phyloP scores from a whole-genome alignment of 2,113 vertebrate species.

The Chloropsis cyanopogon region DNA sequence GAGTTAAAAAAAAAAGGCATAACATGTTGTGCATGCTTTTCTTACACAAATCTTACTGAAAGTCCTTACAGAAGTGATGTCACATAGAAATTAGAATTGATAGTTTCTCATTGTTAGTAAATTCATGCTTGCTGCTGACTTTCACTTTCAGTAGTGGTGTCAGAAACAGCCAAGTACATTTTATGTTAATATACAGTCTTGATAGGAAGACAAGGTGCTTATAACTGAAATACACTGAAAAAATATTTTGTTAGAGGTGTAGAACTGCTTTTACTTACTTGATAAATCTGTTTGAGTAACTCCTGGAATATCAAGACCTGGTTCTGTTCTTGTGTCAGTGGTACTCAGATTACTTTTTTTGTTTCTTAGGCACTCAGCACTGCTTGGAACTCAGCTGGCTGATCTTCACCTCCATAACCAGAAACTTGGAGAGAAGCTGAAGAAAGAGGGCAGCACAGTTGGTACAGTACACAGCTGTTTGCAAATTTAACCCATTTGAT shows the following conservation, averaged over 20 bases:
- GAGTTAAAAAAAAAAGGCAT: neutral
- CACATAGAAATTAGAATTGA: neutral
- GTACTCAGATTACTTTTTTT: neutral
- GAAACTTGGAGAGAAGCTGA: conserved; percentile 73
- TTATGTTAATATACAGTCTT: neutral
- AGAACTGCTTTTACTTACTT: neutral
- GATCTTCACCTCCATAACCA: conserved; percentile 90
- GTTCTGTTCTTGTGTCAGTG: neutral
- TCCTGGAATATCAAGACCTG: neutral
- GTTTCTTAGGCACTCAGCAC: conserved; percentile 78
- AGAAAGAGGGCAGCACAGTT: conserved; percentile 78
- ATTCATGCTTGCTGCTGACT: neutral
- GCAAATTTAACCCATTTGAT: neutral
- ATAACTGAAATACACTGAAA: neutral
- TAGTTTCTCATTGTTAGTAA: neutral
- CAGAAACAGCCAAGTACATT: neutral
- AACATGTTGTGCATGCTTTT: neutral
- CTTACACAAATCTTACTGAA: neutral
- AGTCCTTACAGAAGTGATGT: neutral
- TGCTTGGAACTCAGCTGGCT: conserved; percentile 85
- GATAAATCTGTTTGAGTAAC: neutral
- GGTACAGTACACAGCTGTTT: conserved; percentile 74
- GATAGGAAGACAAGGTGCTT: neutral
- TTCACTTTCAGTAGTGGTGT: neutral
- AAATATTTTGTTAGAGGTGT: neutral